A percentile compares a stretch with the other conserved stretches of the same genome.
Evolutionary conservation across 2,113 vertebrate genomes (phyloP).

Genomic region (Eulacestoma nigropectus): DNA sequence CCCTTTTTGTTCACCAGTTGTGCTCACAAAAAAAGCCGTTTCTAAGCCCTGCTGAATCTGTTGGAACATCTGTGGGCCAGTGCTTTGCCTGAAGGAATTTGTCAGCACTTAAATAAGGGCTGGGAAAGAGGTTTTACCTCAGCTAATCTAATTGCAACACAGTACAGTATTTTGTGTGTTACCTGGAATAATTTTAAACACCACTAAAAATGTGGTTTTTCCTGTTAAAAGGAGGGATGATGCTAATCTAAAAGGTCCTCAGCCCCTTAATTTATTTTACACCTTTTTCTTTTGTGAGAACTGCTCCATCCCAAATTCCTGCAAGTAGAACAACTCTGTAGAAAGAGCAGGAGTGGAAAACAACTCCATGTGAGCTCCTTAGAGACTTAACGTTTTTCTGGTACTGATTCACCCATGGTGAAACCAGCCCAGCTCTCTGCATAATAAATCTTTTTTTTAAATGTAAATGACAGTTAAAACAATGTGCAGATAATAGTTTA

Average conservation of each 20-base stretch:
- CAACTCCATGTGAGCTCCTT: not conserved
- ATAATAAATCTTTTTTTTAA: not conserved
- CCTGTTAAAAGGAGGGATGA: not conserved
- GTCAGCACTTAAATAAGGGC: not conserved
- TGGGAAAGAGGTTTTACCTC: not conserved
- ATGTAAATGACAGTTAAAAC: not conserved
- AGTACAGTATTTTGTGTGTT: not conserved
- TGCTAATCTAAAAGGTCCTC: not conserved
- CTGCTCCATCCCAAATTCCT: not conserved
- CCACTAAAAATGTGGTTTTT: not conserved
- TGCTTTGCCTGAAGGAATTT: not conserved
- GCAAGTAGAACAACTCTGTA: not conserved
- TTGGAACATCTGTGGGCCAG: not conserved
- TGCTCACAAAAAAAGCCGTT: not conserved
- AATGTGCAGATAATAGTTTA: not conserved
- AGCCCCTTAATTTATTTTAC: not conserved
- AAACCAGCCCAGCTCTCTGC: not conserved
- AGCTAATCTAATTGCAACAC: not conserved
- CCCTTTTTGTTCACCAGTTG: not conserved
- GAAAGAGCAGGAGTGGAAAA: not conserved
- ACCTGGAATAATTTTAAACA: not conserved
- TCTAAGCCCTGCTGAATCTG: not conserved
- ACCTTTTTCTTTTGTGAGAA: not conserved
- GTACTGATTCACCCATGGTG: not conserved
- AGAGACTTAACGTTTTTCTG: not conserved